Conservation (phyloP, 2,113 vertebrate genomes). For the Carassius auratus region DNA sequence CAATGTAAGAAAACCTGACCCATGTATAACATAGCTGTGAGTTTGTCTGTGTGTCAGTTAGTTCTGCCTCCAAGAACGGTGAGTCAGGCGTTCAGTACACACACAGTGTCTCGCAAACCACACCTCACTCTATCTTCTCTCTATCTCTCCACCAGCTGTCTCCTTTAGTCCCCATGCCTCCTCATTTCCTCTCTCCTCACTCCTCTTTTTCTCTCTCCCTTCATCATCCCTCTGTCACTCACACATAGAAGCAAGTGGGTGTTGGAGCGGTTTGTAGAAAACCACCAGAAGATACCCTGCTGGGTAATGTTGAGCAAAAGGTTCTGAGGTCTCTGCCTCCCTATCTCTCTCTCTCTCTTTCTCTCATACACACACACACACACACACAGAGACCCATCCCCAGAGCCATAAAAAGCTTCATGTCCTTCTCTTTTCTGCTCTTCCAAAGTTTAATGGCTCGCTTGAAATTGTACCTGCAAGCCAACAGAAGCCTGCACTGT, state of each 20-base stretch:
- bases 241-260: slow-evolving; percentile 44
- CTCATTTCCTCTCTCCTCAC: slow-evolving; percentile 28
- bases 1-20: slow-evolving; percentile 7
- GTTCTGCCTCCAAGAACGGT: slow-evolving; percentile 39
- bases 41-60: slow-evolving; percentile 34
- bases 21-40: slow-evolving; percentile 36
- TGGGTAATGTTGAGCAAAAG: slow-evolving; percentile 38
- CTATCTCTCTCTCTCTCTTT: neutral
- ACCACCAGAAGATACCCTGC: slow-evolving; percentile 40
- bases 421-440: neutral
- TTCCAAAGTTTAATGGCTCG: neutral
- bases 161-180: slow-evolving; percentile 27
- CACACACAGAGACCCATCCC: neutral
- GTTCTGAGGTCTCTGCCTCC: neutral
- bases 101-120: slow-evolving; percentile 7
- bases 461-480: neutral
- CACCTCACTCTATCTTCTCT: slow-evolving; percentile 22
- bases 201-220: slow-evolving; percentile 20
- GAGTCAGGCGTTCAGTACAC: slow-evolving; percentile 12
- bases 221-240: slow-evolving; percentile 44
- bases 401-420: slow-evolving; percentile 16
- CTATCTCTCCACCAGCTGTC: slow-evolving; percentile 30
- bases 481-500: neutral
- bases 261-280: slow-evolving; percentile 34
- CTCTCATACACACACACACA: neutral